Evolutionary conservation across 1,140 invertebrate genomes (phyloP), one percentile per base, ranked within the genome.

Genomic region (Asobara japonica): DNA sequence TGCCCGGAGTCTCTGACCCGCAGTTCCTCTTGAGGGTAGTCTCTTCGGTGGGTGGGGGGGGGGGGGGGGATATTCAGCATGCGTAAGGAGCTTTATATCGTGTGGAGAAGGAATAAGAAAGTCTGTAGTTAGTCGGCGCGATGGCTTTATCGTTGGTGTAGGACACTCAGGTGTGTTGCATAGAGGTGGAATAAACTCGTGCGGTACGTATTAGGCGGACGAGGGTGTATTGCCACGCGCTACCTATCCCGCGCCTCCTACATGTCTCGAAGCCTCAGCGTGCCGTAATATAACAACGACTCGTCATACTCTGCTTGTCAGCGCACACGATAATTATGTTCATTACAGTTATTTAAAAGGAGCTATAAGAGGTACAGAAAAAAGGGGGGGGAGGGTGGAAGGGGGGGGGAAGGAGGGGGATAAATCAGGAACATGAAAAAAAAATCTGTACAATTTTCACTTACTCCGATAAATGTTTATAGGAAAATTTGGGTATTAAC

Each of bases 341-440:
- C 83, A 86, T 85, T 85, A 85, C 83, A 82, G 82, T 86, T 86
- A 85, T 86, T 84, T 85, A 82, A 84, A 85, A 86, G 85, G 77
- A 62, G 5, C 25, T 62, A 16, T 27, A 22, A 13, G 7, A 22
- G 68, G 73, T 65, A 62, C 4, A 20, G 65, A 74, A 64, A 65
- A 29, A 68, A 61, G 27, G 31, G 70, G 29, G 20, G 20, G 65
- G 27, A 74, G n/a, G n/a, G n/a, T n/a, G n/a, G n/a, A n/a, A n/a
- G n/a, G n/a, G n/a, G n/a, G n/a, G n/a, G n/a, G n/a, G n/a, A n/a
- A n/a, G 27, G 31, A 72, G 29, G 20, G 20, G 65, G 27, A 74
- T 27, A 74, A 66, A 65, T n/a, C 65, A 11, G 11, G 3, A 16
- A 62, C 31, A 62, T 56, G 13, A 1, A 38, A 38, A 38, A 38